A percentile compares a stretch with the other conserved stretches of the same genome.
Conservation (phyloP, 2,888 invertebrate genomes). For the Rhimphoctona megacephalus region DNA sequence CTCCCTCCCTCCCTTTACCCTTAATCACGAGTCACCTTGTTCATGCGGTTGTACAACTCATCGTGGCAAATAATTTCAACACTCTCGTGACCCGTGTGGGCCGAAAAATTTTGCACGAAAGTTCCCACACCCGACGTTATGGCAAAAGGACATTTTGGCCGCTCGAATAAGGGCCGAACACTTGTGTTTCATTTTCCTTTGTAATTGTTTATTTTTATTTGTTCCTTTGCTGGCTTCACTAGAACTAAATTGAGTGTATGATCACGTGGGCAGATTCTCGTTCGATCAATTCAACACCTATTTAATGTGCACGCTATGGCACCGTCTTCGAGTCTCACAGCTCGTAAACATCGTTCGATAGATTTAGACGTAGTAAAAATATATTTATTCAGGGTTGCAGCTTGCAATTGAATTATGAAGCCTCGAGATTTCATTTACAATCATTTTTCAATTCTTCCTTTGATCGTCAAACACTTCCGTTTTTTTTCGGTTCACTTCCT, state of each 20-base stretch:
- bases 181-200: conserved; percentile 9
- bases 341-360: background rate
- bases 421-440: background rate
- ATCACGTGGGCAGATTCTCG: conserved; percentile 51
- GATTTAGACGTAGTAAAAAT: conserved; percentile 14
- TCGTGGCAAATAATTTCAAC: conserved; percentile 12
- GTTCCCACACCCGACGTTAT: conserved; percentile 42
- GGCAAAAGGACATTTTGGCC: background rate
- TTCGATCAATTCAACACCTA: conserved; percentile 34
- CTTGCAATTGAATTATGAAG: background rate
- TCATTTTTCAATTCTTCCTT: background rate
- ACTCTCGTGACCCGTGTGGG: conserved; percentile 46
- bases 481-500: background rate
- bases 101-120: conserved; percentile 38
- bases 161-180: background rate
- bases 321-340: conserved; percentile 16
- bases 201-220: background rate
- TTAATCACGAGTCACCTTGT: background rate
- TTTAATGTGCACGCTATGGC: conserved; percentile 26
- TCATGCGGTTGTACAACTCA: background rate
- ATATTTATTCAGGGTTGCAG: background rate
- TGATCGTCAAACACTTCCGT: background rate
- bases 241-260: background rate
- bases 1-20: background rate
- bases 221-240: background rate